Evolutionary conservation across 2,888 invertebrate species (phyloP).

Genomic region (Autographa pulchrina): DNA sequence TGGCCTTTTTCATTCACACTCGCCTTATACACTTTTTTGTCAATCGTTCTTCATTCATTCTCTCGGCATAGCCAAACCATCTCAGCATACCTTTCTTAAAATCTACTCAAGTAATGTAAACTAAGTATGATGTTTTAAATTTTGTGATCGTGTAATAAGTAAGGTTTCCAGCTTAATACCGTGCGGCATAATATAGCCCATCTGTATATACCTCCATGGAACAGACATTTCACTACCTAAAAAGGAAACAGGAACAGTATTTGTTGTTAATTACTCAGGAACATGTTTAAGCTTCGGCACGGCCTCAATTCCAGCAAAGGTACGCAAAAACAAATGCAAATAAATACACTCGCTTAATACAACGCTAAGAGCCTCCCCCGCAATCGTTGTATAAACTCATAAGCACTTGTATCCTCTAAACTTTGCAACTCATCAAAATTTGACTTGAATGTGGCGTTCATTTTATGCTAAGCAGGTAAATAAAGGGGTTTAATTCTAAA

Average conservation of each 20-base stretch:
- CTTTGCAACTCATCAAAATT: slow-evolving; percentile 61
- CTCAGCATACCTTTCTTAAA: too few species aligned
- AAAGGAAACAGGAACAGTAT: not conserved
- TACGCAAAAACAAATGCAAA: slow-evolving; percentile 8
- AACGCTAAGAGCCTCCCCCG: slow-evolving; percentile 8
- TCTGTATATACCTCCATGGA: not conserved
- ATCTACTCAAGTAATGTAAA: too few species aligned
- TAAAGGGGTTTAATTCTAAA: slow-evolving; percentile 47
- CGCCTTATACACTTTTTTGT: too few species aligned
- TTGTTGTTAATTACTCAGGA: not conserved
- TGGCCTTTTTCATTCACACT: too few species aligned
- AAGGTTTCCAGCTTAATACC: not conserved
- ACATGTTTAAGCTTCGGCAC: slow-evolving; percentile 4
- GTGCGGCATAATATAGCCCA: not conserved
- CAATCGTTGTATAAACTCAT: slow-evolving; percentile 38
- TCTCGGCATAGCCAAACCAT: too few species aligned
- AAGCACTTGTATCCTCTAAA: slow-evolving; percentile 55
- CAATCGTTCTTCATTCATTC: too few species aligned
- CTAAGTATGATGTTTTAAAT: too few species aligned
- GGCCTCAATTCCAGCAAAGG: not conserved
- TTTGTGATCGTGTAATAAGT: not conserved
- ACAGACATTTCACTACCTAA: not conserved
- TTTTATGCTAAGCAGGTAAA: slow-evolving; percentile 66
- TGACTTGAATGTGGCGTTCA: slow-evolving; percentile 52
- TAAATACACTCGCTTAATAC: slow-evolving; percentile 13